Base-by-base conservation (phyloP, 2,888 invertebrate species). In the Diarsia dahlii region DNA sequence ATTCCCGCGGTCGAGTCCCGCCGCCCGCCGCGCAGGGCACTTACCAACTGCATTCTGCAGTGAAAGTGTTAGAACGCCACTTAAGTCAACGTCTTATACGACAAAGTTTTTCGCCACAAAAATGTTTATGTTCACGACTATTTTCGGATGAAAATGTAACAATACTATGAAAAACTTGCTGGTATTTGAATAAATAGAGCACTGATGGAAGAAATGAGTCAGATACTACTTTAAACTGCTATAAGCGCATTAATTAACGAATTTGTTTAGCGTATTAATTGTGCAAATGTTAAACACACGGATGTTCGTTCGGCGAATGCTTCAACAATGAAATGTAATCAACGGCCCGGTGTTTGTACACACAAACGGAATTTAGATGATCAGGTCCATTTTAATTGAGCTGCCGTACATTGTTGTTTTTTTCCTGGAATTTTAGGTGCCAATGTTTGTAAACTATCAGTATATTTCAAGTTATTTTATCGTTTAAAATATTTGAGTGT, bases 1-100 rank as follows among this genome's bases (percentile, higher is more conserved):
- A 75, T 85, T 76, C 72, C 12, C 54, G 73, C 76, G 70, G 83
- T 70, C 65, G 58, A 65, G 50, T 48, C 74, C 62, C 82, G 69
- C 50, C 65, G 65, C 48, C 56, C 67, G 63, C 28, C 28, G 70
- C 39, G 67, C 39, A 46, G 20, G 46, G 46, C 84, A 80, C 73
- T 86, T 76, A 73, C 63, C 67, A 72, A 75, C 71, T 85, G 87
- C 78, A 86, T 84, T 81, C 75, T 84, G 65, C 75, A 74, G 60
- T 13, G 48, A 84, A 81, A 84, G 66, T 78, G 74, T 84, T 78
- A 67, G 71, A 78, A 77, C 60, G 71, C 64, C 71, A 76, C 76
- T 86, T 80, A 65, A 78, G 58, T 74, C 76, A 82, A 74, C 69
- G 69, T 80, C 74, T 76, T 77, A n/a, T 34, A 66, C 45, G 76